Conservation (phyloP, 1,140 invertebrate genomes). For the Drosophila erecta region DNA sequence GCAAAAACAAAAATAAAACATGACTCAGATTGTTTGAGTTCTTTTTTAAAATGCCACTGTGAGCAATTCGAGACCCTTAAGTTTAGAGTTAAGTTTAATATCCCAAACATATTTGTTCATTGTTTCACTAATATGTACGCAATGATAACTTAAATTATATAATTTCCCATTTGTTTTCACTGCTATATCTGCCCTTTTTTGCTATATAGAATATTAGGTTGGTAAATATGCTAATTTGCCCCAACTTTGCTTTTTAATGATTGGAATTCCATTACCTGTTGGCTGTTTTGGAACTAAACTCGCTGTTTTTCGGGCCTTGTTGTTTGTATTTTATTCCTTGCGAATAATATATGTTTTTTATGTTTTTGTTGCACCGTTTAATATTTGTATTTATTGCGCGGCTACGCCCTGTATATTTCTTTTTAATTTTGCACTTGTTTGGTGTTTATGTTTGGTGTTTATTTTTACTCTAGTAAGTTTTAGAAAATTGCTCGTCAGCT, state of each 20-base stretch:
- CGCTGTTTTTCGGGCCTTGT: slow-evolving; percentile 2
- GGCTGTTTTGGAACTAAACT: background rate
- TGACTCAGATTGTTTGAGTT: slow-evolving; percentile 15
- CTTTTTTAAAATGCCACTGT: background rate
- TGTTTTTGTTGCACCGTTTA: slow-evolving; percentile 16
- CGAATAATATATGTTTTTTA: slow-evolving; percentile 4
- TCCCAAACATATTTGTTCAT: too few species aligned
- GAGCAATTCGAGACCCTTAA: background rate
- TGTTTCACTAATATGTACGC: too few species aligned
- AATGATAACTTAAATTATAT: background rate
- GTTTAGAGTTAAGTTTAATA: too few species aligned
- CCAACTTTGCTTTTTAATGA: slow-evolving; percentile 9
- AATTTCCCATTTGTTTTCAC: background rate
- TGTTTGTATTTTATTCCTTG: slow-evolving; percentile 17
- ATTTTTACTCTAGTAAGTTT: slow-evolving; percentile 4
- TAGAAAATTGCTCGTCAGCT: slow-evolving; percentile 51
- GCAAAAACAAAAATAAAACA: slow-evolving; percentile 3
- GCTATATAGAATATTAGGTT: background rate
- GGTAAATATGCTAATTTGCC: slow-evolving; percentile 11
- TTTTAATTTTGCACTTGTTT: slow-evolving; percentile 16
- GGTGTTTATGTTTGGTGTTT: slow-evolving; percentile 15
- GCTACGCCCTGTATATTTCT: slow-evolving; percentile 13
- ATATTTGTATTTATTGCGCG: slow-evolving; percentile 17
- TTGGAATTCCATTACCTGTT: slow-evolving; percentile 23
- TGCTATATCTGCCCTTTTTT: background rate